Evolutionary conservation across 2,797 vertebrate species (phyloP).

Genomic region (Petrocephalus sullivani): DNA sequence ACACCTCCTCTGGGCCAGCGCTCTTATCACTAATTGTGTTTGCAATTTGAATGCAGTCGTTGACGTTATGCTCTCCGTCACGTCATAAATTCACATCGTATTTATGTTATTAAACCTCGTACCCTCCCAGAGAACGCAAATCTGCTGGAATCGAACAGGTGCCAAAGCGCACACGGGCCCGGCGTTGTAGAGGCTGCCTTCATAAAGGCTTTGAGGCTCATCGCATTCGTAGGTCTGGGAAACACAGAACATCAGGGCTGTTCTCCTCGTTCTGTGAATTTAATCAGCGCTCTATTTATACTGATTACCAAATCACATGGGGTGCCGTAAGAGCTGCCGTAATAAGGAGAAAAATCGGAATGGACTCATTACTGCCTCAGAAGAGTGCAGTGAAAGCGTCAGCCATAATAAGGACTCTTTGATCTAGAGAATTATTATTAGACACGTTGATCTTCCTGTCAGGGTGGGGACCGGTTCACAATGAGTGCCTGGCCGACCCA

Average conservation of each 20-base stretch:
- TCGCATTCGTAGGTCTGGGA: neutral
- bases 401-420: conserved; percentile 58
- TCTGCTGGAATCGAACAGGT: neutral
- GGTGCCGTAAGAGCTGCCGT: neutral
- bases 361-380: conserved; percentile 51
- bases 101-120: neutral
- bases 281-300: conserved; percentile 13
- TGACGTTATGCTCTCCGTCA: neutral
- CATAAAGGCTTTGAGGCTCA: neutral
- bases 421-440: conserved; percentile 54
- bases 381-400: conserved; percentile 42
- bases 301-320: conserved; percentile 12
- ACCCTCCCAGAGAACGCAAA: neutral
- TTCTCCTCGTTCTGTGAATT: neutral
- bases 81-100: neutral
- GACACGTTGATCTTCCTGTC: conserved; percentile 11
- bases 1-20: neutral
- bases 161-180: neutral
- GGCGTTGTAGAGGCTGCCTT: neutral
- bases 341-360: conserved; percentile 28
- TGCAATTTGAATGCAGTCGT: neutral
- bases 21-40: neutral
- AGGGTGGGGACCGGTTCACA: neutral
- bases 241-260: neutral
- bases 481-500: neutral